Evolutionary conservation across 2,888 invertebrate species (phyloP).

Genomic region (Limnephilus rhombicus): DNA sequence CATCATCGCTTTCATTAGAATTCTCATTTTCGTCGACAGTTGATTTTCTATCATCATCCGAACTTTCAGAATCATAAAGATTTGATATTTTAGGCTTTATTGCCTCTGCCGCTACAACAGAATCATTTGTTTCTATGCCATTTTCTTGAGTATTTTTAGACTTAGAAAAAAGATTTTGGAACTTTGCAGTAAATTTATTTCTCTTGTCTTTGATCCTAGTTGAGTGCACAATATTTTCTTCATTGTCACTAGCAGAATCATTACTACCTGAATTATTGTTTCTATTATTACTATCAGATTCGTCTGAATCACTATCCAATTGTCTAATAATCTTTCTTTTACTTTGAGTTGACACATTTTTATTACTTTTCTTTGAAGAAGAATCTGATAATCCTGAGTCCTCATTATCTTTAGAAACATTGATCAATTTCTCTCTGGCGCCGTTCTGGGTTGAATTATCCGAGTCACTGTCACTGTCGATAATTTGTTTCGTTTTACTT

Average conservation of each 20-base stretch:
- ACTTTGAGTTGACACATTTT: slow-evolving; percentile 9
- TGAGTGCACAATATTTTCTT: slow-evolving; percentile 69
- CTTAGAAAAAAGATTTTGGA: slow-evolving; percentile 70
- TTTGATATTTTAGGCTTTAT: slow-evolving; percentile 69
- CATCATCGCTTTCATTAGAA: not conserved
- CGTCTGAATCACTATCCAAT: slow-evolving; percentile 50
- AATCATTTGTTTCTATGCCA: slow-evolving; percentile 67
- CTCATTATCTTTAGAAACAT: not conserved
- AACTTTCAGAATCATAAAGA: slow-evolving; percentile 79
- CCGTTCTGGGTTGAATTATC: slow-evolving; percentile 18
- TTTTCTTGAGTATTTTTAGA: slow-evolving; percentile 65
- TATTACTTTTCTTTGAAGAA: slow-evolving; percentile 22
- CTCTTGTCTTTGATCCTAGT: slow-evolving; percentile 71
- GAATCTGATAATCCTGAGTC: not conserved
- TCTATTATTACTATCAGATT: not conserved
- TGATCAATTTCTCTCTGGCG: not conserved
- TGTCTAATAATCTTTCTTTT: slow-evolving; percentile 46
- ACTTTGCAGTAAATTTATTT: slow-evolving; percentile 72
- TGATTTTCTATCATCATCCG: slow-evolving; percentile 71
- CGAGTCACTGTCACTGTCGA: slow-evolving; percentile 47
- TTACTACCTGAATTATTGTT: not conserved
- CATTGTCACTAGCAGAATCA: slow-evolving; percentile 34
- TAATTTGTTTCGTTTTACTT: slow-evolving; percentile 35
- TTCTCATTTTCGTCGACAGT: not conserved
- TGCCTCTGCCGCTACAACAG: slow-evolving; percentile 6